A percentile compares a stretch with the other conserved stretches of the same genome.
Evolutionary conservation across 1,140 invertebrate genomes (phyloP).

Genomic region (Atta colombica): DNA sequence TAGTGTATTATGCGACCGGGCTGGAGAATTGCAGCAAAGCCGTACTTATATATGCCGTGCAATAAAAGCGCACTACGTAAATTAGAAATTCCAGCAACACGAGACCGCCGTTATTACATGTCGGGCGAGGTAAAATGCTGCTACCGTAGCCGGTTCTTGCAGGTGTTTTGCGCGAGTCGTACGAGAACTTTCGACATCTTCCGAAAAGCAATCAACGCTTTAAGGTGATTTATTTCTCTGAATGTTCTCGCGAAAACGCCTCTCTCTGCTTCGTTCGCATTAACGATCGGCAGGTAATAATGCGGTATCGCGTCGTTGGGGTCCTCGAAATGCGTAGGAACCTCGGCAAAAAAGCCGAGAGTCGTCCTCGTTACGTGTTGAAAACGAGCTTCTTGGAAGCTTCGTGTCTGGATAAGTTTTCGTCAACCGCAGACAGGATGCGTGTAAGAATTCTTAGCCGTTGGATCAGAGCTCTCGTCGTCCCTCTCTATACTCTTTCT

Average conservation of each 20-base stretch:
- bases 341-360: conserved; percentile 35
- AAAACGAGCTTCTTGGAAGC: conserved; percentile 81
- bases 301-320: conserved; percentile 43
- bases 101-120: conserved; percentile 32
- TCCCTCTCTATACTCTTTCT: conserved; percentile 29
- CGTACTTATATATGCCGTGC: conserved; percentile 15
- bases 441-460: conserved; percentile 83
- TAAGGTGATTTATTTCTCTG: conserved; percentile 28
- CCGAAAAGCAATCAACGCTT: conserved; percentile 36
- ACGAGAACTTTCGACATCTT: conserved; percentile 21
- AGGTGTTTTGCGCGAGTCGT: conserved; percentile 22
- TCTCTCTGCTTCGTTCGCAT: background rate
- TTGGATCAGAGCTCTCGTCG: conserved; percentile 67
- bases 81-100: conserved; percentile 49
- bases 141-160: background rate
- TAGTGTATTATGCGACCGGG: conserved; percentile 43
- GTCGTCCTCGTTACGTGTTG: conserved; percentile 28
- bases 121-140: background rate
- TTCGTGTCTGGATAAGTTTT: conserved; percentile 85
- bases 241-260: conserved; percentile 13
- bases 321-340: conserved; percentile 58
- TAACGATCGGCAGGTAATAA: conserved; percentile 58
- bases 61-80: conserved; percentile 32
- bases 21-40: conserved; percentile 20
- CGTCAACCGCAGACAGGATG: conserved; percentile 86